Evolutionary conservation across 2,113 vertebrate genomes (phyloP).

Genomic region (Larimichthys polyactis): DNA sequence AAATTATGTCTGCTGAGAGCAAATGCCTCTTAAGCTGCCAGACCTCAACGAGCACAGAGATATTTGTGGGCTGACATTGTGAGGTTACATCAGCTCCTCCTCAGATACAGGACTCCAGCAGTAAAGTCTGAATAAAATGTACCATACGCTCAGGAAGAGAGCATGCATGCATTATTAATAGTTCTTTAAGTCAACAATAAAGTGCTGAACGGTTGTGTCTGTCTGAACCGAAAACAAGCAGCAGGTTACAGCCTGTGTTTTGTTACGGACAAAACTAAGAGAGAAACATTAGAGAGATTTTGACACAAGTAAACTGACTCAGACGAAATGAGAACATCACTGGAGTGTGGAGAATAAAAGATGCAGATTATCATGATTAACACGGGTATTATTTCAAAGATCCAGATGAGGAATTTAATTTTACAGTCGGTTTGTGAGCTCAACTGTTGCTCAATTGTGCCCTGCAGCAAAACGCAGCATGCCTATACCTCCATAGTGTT

Average conservation of each 20-base stretch:
- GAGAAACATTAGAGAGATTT: background rate
- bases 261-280: background rate
- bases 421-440: background rate
- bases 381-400: background rate
- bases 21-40: conserved; percentile 20
- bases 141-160: background rate
- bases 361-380: background rate
- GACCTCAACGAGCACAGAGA: conserved; percentile 7
- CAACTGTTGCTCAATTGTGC: conserved; percentile 12
- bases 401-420: background rate
- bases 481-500: background rate
- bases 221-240: background rate
- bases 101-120: background rate
- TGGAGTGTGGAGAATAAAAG: background rate
- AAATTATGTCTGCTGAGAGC: background rate
- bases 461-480: conserved; percentile 23
- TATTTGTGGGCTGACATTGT: conserved; percentile 7
- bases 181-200: background rate
- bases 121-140: background rate
- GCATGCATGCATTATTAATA: background rate
- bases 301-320: background rate
- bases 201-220: background rate
- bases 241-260: background rate
- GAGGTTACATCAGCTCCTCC: background rate
- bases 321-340: background rate